Percentiles rank a stretch among this genome's conserved stretches.
Evolutionary conservation across 2,113 vertebrate species (phyloP).

Genomic region (Struthidea cinerea): DNA sequence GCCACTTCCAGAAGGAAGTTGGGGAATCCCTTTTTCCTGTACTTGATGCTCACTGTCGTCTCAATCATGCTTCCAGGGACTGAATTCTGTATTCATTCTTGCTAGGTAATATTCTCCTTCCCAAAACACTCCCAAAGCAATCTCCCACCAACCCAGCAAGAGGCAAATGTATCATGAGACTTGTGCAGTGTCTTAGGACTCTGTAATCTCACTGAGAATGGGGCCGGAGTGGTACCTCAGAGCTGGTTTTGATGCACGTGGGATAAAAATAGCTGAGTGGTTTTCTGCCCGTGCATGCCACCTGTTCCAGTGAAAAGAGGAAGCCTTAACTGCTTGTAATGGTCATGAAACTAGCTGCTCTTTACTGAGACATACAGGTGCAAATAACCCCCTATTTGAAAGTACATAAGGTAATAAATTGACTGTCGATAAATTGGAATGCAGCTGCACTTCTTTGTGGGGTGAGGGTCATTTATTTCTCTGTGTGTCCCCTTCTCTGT

Average conservation of each 20-base stretch:
- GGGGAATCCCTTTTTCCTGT: neutral
- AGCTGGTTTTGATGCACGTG: neutral
- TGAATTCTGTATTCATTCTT: neutral
- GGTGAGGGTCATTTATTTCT: neutral
- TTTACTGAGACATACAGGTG: constrained; percentile 17
- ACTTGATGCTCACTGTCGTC: neutral
- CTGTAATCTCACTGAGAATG: neutral
- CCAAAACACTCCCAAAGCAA: neutral
- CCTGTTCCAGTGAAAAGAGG: constrained; percentile 58
- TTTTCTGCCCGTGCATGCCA: neutral
- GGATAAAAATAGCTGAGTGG: neutral
- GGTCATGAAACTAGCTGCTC: constrained; percentile 15
- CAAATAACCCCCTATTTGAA: neutral
- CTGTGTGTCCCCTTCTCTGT: neutral
- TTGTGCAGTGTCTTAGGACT: neutral
- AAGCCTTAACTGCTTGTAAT: constrained; percentile 5
- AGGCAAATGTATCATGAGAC: neutral
- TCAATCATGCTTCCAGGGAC: neutral
- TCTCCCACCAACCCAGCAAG: neutral
- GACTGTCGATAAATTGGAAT: neutral
- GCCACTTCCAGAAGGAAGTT: neutral
- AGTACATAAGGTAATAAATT: neutral
- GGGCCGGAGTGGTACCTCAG: neutral
- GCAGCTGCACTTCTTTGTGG: neutral
- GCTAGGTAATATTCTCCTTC: neutral